Base-by-base conservation (phyloP, 2,113 vertebrate genomes). In the Fregetta grallaria region DNA sequence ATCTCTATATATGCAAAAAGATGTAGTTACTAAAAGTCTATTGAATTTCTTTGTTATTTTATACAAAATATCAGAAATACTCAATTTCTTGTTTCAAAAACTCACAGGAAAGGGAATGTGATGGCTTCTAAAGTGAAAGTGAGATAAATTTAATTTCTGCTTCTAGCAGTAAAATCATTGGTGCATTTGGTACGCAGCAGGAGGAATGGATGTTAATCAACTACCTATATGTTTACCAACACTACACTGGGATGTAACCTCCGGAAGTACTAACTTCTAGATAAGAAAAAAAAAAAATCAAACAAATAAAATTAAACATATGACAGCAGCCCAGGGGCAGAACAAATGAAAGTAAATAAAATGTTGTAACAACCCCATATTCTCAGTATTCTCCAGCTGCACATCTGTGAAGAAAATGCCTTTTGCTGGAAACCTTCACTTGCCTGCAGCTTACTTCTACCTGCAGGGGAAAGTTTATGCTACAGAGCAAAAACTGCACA, bases 321-420 rank as follows among this genome's bases (percentile, higher is more conserved):
- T 38, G 67, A 92, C 74, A 86, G 71, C 76, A 71, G 79, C 75
- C 75, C 22, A 74, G 49, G 42, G 67, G 71, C 58, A 75, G 47
- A 91, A 90, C 56, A 92, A 91, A 90, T 58, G 18, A 63, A 75
- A 78, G 40, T 79, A 94, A 84, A 83, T 73, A 92, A 84, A 91
- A 86, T 40, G 42, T 52, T 67, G 18, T 62, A 79, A 68, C 38
- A 67, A 81, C 6, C 30, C 20, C 56, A 14, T 11, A 70, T 67
- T 92, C 42, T 61, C 42, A 34, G 14, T 62, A 44, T 80, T 94
- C 66, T 82, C 78, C 66, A 47, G 59, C 59, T 92, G 68, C 82
- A 88, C 50, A 92, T 88, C 75, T 94, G 75, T 38, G 67, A 94
- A 76, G 72, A 91, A 94, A 94, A 93, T 12, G 32, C n/a, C 42